Conservation (phyloP, 2,797 vertebrate genomes). For the Sus cebifrons region DNA sequence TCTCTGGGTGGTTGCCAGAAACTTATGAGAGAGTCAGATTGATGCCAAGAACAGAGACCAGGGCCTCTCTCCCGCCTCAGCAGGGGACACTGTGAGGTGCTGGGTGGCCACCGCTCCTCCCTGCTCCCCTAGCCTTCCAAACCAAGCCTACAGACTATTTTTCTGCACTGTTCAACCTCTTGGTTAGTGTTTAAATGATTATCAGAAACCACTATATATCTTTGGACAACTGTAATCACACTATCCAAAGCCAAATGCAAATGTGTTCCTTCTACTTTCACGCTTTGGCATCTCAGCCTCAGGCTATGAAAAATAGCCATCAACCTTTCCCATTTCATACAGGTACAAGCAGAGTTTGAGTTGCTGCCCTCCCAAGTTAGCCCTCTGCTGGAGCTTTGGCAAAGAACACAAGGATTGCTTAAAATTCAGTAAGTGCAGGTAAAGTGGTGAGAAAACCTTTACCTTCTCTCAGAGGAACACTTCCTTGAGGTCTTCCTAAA, state of each 20-base stretch:
- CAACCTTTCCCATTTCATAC: neutral
- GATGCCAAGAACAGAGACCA: conserved; percentile 62
- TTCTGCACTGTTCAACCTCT: neutral
- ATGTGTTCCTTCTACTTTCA: neutral
- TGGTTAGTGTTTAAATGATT: conserved; percentile 34
- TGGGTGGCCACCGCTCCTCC: neutral
- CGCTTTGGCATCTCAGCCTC: conserved; percentile 45
- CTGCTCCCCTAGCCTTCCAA: neutral
- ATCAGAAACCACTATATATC: neutral
- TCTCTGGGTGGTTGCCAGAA: conserved; percentile 64
- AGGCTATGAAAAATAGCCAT: neutral
- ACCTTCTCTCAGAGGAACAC: neutral
- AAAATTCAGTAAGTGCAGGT: neutral
- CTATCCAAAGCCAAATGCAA: conserved; percentile 10
- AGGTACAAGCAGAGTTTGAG: neutral
- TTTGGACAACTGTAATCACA: neutral
- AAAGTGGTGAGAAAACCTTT: neutral
- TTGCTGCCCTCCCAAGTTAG: neutral
- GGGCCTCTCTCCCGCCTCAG: neutral
- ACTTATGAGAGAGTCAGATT: conserved; percentile 55
- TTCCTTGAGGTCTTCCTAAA: neutral
- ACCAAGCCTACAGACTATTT: neutral
- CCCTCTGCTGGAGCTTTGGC: neutral
- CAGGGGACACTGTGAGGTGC: neutral
- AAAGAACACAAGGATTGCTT: neutral